A percentile compares a stretch with the other conserved stretches of the same genome.
These are phyloP conservation scores for Morpho helenor DNA, from an alignment of 2,888 invertebrate genomes.

Conservation along the genomic window DNA sequence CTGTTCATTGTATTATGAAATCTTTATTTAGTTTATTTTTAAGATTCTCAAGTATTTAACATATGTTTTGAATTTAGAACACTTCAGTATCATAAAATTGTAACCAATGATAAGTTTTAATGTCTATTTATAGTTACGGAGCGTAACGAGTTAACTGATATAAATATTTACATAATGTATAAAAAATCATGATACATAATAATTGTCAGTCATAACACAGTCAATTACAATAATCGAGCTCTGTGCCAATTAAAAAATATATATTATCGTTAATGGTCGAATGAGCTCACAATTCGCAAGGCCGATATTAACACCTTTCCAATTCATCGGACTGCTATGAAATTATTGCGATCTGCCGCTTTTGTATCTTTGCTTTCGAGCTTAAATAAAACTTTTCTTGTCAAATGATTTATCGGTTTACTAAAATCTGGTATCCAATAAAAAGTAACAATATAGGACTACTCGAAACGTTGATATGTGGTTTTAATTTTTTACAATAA, in stretches of 20 bases:
- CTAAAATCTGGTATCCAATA: background rate
- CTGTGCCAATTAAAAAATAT: conserved; percentile 25
- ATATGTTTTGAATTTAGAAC: too few relatives aligned
- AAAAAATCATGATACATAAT: conserved; percentile 10
- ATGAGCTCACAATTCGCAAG: conserved; percentile 27
- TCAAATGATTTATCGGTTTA: too few relatives aligned
- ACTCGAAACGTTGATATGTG: too few relatives aligned
- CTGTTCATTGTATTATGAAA: conserved; percentile 20
- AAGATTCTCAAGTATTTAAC: too few relatives aligned
- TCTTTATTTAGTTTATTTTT: too few relatives aligned
- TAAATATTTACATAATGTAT: conserved; percentile 6
- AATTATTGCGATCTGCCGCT: conserved; percentile 23
- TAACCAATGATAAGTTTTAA: background rate
- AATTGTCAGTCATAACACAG: conserved; percentile 27
- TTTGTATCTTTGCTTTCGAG: too few relatives aligned
- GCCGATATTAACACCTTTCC: conserved; percentile 28
- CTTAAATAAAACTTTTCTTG: too few relatives aligned
- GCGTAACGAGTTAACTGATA: too few relatives aligned
- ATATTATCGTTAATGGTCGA: conserved; percentile 25
- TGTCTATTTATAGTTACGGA: background rate
- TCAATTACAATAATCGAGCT: conserved; percentile 26
- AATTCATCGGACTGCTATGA: conserved; percentile 22
- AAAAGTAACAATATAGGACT: background rate
- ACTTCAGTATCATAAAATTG: too few relatives aligned
- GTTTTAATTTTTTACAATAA: too few relatives aligned